Percentiles rank a stretch among this genome's conserved stretches.
Evolutionary conservation across 2,888 invertebrate species (phyloP).

Genomic region (Dorcus parallelipipedus): DNA sequence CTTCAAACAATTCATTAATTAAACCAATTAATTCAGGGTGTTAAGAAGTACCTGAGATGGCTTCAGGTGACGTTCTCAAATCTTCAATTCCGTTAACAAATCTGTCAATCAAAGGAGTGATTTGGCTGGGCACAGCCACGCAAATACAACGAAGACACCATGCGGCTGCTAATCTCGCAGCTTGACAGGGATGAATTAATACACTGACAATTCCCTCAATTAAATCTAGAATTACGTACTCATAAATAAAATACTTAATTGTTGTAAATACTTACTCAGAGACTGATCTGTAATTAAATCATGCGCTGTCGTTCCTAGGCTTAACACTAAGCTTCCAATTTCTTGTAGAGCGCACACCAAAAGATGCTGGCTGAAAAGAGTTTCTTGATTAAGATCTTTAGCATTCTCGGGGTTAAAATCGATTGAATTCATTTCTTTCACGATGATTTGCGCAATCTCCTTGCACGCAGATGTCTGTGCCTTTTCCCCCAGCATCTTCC

Average conservation of each 20-base stretch:
- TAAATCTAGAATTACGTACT: conserved; percentile 53
- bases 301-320: conserved; percentile 92
- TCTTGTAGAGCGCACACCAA: conserved; percentile 93
- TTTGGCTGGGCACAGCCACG: conserved; percentile 90
- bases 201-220: conserved; percentile 79
- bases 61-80: conserved; percentile 84
- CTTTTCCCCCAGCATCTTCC: conserved; percentile 94
- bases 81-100: conserved; percentile 87
- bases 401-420: conserved; percentile 91
- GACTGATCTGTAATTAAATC: conserved; percentile 87
- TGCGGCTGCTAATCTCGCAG: conserved; percentile 89
- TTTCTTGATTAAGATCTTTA: conserved; percentile 88
- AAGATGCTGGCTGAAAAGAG: conserved; percentile 84
- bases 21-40: not conserved
- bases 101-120: conserved; percentile 88
- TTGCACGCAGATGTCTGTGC: conserved; percentile 94
- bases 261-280: conserved; percentile 55
- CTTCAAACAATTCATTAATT: conserved; percentile 41
- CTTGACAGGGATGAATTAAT: conserved; percentile 89
- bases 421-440: conserved; percentile 93
- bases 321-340: conserved; percentile 83
- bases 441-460: conserved; percentile 86
- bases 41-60: conserved; percentile 60
- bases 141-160: conserved; percentile 93
- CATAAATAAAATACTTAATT: not conserved